Base-by-base conservation (phyloP, 2,888 invertebrate species). In the Pardosa pseudoannulata region DNA sequence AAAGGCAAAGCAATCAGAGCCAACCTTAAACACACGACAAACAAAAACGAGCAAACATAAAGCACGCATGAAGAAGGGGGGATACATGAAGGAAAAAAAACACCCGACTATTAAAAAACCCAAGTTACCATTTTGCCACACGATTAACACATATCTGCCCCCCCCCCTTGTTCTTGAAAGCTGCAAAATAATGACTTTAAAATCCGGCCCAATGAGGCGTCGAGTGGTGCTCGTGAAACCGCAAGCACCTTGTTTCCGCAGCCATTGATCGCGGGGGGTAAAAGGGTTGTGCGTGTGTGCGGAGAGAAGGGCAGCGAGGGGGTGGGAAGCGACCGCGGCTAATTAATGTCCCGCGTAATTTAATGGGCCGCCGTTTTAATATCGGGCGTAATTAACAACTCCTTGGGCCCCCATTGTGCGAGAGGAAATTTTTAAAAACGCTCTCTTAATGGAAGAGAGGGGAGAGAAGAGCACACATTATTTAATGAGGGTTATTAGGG, bases 401-500 rank as follows among this genome's bases (percentile, higher is more conserved):
- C 78, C 83, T 78, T 85, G 50, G 83, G 75, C 75, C 56, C 56
- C 76, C 83, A 85, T 85, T 78, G 83, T 85, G 83, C 78, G 32
- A 78, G 71, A 67, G 67, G 78, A 70, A 78, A 85, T 85, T 85
- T 85, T 85, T 85, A 85, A 85, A 85, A 85, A 85, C 83, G 72
- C 67, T 67, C 72, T n/a, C 62, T 39, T 85, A 85, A 85, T 85
- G 83, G 83, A 85, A 85, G 41, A 72, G 83, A 85, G 78, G 56
- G 23, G 56, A 56, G 56, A 56, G 23, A 23, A 56, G 56, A 19
- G 23, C 56, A 85, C 83, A 78, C 83, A 85, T 85, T 85, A 85
- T 85, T 85, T 85, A 85, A 85, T 85, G 83, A 85, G 83, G 83
- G 83, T 85, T 85, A 85, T 85, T 85, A 85, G 83, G 83, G 83